Evolutionary conservation across 2,113 vertebrate genomes (phyloP).

Genomic region (Arizona elegans): DNA sequence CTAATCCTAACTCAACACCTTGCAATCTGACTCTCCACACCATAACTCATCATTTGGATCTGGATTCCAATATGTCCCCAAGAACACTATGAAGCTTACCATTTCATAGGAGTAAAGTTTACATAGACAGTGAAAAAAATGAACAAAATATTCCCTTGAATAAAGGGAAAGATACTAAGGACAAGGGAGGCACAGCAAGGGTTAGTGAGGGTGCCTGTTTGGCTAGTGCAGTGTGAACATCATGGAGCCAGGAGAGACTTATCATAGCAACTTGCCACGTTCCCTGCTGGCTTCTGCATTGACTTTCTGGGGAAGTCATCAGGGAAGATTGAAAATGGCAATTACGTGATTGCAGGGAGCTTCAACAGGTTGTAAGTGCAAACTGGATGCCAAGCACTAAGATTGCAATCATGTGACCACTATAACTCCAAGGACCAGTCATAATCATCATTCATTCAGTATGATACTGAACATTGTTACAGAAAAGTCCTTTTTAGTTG

Average conservation of each 20-base stretch:
- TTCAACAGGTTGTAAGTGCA: not conserved
- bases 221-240: not conserved
- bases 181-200: not conserved
- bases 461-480: not conserved
- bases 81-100: not conserved
- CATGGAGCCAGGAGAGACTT: not conserved
- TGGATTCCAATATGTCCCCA: not conserved
- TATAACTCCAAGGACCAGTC: not conserved
- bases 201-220: not conserved
- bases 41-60: not conserved
- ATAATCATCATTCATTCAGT: not conserved
- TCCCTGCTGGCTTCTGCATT: not conserved
- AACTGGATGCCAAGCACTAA: not conserved
- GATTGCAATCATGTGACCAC: not conserved
- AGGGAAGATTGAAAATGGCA: not conserved
- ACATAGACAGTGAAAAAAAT: not conserved
- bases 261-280: not conserved
- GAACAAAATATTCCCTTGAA: not conserved
- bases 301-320: not conserved
- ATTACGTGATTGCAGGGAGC: fast-evolving
- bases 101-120: not conserved
- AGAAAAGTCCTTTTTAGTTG: not conserved
- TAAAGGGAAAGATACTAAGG: not conserved
- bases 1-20: not conserved
- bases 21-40: not conserved